phyloP scores from a whole-genome alignment of 1,140 invertebrate species.

The Papilio machaon region DNA sequence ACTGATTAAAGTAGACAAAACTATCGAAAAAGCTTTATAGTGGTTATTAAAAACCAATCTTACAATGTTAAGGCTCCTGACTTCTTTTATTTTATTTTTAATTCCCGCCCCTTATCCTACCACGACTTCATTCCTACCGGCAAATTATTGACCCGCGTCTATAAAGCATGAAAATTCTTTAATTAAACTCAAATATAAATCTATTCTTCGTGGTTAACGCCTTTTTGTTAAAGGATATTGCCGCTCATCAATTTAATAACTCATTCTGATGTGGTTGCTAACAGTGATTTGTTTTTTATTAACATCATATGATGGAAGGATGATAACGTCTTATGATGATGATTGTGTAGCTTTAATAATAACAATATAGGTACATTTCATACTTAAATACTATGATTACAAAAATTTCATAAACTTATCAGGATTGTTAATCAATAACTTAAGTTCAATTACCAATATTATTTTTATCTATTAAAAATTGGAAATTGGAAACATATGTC shows the following conservation, averaged over 20 bases:
- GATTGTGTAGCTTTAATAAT: too few species aligned
- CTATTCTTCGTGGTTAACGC: conserved; percentile 68
- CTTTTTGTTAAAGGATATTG: conserved; percentile 66
- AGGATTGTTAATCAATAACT: too few species aligned
- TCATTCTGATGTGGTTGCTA: conserved; percentile 47
- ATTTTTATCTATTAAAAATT: neutral
- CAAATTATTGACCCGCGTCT: conserved; percentile 57
- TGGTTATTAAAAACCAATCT: conserved; percentile 12
- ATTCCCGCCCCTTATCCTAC: conserved; percentile 27
- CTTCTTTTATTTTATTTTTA: conserved; percentile 49
- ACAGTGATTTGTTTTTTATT: conserved; percentile 57
- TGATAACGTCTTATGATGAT: neutral
- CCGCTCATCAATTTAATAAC: conserved; percentile 72
- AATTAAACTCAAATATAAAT: conserved; percentile 74
- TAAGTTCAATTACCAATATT: too few species aligned
- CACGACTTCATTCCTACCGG: conserved; percentile 35
- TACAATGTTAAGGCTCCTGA: conserved; percentile 46
- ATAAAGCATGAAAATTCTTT: conserved; percentile 72
- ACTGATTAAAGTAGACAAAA: neutral
- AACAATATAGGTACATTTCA: too few species aligned
- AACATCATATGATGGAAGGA: conserved; percentile 27
- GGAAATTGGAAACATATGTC: too few species aligned
- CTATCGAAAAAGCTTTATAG: conserved; percentile 27
- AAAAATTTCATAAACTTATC: too few species aligned
- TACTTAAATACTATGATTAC: too few species aligned